phyloP scores from a whole-genome alignment of 1,140 invertebrate species.

The Nasonia vitripennis region DNA sequence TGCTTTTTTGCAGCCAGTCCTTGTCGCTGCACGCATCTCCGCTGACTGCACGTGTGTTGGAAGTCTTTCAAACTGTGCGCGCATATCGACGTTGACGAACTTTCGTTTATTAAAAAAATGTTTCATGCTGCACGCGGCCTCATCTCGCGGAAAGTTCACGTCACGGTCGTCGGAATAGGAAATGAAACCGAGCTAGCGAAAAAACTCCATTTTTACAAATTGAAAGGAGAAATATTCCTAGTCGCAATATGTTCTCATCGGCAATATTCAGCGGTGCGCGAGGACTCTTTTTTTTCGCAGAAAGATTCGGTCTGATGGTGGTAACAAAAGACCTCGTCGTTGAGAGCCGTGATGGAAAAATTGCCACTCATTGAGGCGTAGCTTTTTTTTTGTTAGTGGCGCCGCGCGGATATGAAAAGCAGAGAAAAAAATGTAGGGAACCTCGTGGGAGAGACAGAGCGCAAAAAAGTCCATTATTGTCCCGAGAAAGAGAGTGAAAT shows the following conservation, averaged over 20 bases:
- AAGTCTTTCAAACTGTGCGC: too few relatives aligned
- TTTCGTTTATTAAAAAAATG: too few relatives aligned
- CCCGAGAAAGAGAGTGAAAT: not conserved
- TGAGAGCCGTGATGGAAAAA: not conserved
- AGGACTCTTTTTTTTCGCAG: not conserved
- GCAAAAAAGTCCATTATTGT: constrained; percentile 9
- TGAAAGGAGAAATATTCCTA: not conserved
- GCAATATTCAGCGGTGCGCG: not conserved
- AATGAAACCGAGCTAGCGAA: too few relatives aligned
- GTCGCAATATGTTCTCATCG: not conserved
- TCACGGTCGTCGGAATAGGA: too few relatives aligned
- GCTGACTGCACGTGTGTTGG: too few relatives aligned
- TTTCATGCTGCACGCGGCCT: too few relatives aligned
- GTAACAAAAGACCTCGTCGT: not conserved
- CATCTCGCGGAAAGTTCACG: too few relatives aligned
- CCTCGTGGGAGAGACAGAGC: not conserved
- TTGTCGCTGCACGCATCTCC: too few relatives aligned
- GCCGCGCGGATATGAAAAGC: not conserved
- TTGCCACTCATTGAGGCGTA: not conserved
- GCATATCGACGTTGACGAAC: too few relatives aligned
- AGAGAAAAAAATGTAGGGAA: not conserved
- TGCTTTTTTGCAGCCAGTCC: not conserved
- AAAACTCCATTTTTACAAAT: not conserved
- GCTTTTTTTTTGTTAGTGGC: not conserved
- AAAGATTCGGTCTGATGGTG: not conserved